Percentiles rank a stretch among this genome's conserved stretches.
phyloP scores from a whole-genome alignment of 1,140 invertebrate genomes.

The Chymomyza costata region DNA sequence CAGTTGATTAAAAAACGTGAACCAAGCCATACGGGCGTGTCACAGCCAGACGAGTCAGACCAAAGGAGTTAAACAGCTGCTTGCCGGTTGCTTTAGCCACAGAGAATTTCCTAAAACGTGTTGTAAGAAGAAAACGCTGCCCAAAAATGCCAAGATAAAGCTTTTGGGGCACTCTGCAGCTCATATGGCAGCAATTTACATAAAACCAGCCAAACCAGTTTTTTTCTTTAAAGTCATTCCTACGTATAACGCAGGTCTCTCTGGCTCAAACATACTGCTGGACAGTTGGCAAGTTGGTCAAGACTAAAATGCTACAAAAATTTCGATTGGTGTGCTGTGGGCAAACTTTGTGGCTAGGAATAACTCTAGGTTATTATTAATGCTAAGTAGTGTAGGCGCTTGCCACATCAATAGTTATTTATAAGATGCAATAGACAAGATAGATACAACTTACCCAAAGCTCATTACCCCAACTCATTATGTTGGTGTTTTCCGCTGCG shows the following conservation, averaged over 20 bases:
- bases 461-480: conserved; percentile 80
- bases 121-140: conserved; percentile 9
- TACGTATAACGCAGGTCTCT: conserved; percentile 28
- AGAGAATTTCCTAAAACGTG: conserved; percentile 18
- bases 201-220: conserved; percentile 70
- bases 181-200: conserved; percentile 66
- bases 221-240: conserved; percentile 34
- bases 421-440: not conserved
- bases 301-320: too few relatives aligned
- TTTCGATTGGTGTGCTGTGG: too few relatives aligned
- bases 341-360: too few relatives aligned
- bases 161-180: conserved; percentile 38
- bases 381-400: too few relatives aligned
- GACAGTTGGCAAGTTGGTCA: too few relatives aligned
- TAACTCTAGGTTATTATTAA: too few relatives aligned
- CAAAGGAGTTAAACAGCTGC: conserved; percentile 30
- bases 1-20: conserved; percentile 2
- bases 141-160: conserved; percentile 34
- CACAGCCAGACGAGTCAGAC: conserved; percentile 6
- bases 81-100: conserved; percentile 8
- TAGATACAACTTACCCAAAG: conserved; percentile 77
- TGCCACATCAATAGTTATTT: not conserved
- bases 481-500: conserved; percentile 71
- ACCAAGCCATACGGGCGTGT: conserved; percentile 22
- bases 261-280: conserved; percentile 17